Evolutionary conservation across 2,113 vertebrate species (phyloP).

Genomic region (Microcebus tavaratra): DNA sequence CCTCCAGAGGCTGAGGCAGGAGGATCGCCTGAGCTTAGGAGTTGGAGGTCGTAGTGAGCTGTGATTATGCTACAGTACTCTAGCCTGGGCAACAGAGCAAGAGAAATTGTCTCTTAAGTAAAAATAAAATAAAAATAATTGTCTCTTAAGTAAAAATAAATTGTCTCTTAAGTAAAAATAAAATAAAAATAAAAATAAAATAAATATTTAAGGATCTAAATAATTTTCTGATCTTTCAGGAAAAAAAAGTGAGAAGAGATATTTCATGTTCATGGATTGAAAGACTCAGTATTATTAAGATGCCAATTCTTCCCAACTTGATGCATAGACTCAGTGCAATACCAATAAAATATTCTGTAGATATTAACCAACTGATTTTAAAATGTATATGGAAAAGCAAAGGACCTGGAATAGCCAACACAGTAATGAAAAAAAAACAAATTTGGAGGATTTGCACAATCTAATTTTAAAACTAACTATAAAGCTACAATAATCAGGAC

Average conservation of each 20-base stretch:
- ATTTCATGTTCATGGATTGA: not conserved
- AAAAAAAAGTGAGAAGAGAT: not conserved
- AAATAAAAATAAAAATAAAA: not conserved
- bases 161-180: no score
- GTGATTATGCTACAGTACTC: no score
- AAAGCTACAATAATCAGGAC: constrained; percentile 7
- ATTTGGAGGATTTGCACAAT: not conserved
- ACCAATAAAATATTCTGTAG: not conserved
- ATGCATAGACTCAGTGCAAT: not conserved
- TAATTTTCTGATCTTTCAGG: no score
- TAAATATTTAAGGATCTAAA: not conserved
- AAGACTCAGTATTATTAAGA: not conserved
- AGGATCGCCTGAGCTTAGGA: no score
- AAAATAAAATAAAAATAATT: not conserved
- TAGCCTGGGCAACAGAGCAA: no score
- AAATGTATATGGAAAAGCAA: not conserved
- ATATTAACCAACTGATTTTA: constrained; percentile 26
- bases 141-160: no score
- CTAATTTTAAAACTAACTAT: not conserved
- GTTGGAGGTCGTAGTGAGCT: no score
- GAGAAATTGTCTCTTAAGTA: no score
- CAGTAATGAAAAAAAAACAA: not conserved
- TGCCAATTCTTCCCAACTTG: not conserved
- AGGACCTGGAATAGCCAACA: not conserved
- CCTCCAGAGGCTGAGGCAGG: no score